Base-by-base conservation (phyloP, 2,797 vertebrate genomes). In the Onychomys arenicola region DNA sequence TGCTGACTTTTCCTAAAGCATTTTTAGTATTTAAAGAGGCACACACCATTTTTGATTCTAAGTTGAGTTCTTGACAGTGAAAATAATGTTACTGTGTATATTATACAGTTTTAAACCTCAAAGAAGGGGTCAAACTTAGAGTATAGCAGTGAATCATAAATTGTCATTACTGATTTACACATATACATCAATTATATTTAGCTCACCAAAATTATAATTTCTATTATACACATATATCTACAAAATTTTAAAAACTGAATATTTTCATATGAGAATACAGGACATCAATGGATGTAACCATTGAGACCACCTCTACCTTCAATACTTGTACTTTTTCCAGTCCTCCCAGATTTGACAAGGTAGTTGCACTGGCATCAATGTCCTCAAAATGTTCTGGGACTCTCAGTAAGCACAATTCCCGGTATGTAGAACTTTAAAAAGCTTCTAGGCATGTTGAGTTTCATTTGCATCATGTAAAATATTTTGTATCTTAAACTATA, bases 261-360 rank as follows among this genome's bases (percentile, higher is more conserved):
- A 52, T 19, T 78, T 78, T 19, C 8, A 12, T 55, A 17, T 80
- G 49, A n/a, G 8, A 78, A 21, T 55, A 34, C 14, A 34, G 46
- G 27, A 52, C 34, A 19, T 32, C 29, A 78, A 46, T 55, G 8
- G 75, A 49, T 77, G 27, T 80, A 17, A 65, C 29, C 4, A 65
- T 7, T 6, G 3, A 10, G 8, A 17, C 2, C 32, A 55, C 9
- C 9, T 21, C 0, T 55, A 80, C 9, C 4, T 32, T 77, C 12
- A 76, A 29, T 46, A 13, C 73, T 16, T 76, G 40, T 46, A 25
- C 6, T 76, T 46, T 75, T 76, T 46, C 23, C 37, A 76, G 16
- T 29, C 25, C 14, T 46, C 40, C 3, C 1, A 27, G 5, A 76
- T 29, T 1, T 76, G 25, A 12, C 2, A 29, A 13, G 40, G 12